These are phyloP conservation scores for Chelonia mydas DNA, from an alignment of 2,797 vertebrate species.

Conservation along the genomic window DNA sequence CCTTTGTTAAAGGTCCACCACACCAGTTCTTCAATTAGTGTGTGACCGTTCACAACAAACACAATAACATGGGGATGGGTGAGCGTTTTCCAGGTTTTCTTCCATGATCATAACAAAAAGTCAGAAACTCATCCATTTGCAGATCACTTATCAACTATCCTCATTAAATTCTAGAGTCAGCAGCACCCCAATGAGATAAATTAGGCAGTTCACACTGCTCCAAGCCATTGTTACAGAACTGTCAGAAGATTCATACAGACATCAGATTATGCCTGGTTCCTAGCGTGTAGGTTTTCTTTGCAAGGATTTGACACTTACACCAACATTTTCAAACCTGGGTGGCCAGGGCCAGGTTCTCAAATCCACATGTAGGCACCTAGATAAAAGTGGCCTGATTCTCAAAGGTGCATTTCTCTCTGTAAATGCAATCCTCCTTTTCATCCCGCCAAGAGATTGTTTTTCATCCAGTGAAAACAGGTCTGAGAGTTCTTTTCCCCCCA, in stretches of 20 bases:
- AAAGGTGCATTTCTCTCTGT: slow-evolving; percentile 21
- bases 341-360: background rate
- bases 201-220: background rate
- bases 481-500: background rate
- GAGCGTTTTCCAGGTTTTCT: background rate
- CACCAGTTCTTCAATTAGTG: background rate
- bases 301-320: background rate
- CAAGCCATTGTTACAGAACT: background rate
- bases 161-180: background rate
- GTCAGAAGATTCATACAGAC: background rate
- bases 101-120: background rate
- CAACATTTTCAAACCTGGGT: background rate
- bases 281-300: background rate
- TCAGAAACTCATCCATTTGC: background rate
- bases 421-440: background rate
- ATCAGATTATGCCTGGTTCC: background rate
- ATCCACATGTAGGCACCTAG: background rate
- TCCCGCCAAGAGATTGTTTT: background rate
- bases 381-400: background rate
- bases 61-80: background rate
- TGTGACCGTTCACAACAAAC: background rate
- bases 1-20: background rate
- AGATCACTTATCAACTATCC: background rate
- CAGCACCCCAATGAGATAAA: background rate
- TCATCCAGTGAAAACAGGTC: background rate